Conservation (phyloP, 2,797 vertebrate species). For the Balearica regulorum region DNA sequence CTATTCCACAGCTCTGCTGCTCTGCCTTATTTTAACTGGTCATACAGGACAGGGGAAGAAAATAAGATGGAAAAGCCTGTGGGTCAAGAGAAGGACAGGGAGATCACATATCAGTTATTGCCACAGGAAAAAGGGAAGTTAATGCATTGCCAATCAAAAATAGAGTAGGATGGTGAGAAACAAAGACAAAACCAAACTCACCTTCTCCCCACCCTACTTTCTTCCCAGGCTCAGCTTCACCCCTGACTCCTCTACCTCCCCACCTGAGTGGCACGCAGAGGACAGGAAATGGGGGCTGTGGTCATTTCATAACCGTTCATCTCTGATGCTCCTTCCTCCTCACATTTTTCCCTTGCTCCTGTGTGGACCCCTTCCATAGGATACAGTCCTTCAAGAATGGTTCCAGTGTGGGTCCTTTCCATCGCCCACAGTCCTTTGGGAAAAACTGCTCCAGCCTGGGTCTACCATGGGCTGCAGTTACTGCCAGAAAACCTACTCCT, state of each 20-base stretch:
- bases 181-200: background rate
- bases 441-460: background rate
- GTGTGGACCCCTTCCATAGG: accelerated
- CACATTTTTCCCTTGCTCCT: background rate
- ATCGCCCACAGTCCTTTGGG: background rate
- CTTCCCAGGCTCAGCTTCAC: background rate
- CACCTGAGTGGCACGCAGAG: too few relatives aligned
- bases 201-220: background rate
- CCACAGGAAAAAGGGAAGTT: background rate
- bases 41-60: background rate
- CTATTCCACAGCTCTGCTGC: background rate
- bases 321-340: background rate
- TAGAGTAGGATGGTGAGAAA: background rate
- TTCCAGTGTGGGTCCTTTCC: background rate
- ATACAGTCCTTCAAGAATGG: background rate
- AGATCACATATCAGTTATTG: background rate
- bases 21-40: background rate
- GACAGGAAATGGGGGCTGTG: background rate
- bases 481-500: background rate
- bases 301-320: background rate
- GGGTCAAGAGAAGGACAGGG: background rate
- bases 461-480: background rate
- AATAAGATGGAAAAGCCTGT: background rate
- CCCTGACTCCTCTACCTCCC: background rate
- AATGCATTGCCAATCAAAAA: background rate